These are phyloP conservation scores for Cydia pomonella DNA, from an alignment of 1,140 invertebrate genomes.

Conservation along the genomic window DNA sequence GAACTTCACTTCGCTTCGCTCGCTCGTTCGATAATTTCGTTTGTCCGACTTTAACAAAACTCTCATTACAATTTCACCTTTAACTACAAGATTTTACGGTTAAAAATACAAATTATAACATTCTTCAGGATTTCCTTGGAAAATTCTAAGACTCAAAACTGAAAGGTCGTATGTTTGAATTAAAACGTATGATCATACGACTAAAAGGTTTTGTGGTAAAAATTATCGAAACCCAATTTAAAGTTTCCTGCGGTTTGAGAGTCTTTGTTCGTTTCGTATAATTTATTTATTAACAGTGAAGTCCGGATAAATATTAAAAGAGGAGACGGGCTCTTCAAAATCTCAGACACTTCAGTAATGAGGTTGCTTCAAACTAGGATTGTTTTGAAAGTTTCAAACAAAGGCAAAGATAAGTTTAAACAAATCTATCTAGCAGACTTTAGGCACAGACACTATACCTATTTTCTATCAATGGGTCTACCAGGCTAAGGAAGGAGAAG, in stretches of 20 bases:
- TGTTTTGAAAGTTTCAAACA: not conserved
- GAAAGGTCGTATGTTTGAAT: not conserved
- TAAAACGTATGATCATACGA: not conserved
- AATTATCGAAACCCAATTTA: slow-evolving; percentile 38
- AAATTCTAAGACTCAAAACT: not conserved
- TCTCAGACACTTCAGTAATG: not conserved
- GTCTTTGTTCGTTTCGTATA: slow-evolving; percentile 28
- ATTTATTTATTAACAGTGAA: slow-evolving; percentile 19
- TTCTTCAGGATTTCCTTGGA: not conserved
- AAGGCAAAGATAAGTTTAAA: too few species aligned
- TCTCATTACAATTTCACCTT: not conserved
- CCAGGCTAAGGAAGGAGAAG: too few species aligned
- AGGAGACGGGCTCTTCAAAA: not conserved
- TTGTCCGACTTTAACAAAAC: not conserved
- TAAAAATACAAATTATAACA: not conserved
- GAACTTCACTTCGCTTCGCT: too few species aligned
- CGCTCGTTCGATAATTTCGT: too few species aligned
- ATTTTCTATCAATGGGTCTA: too few species aligned
- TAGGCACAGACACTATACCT: too few species aligned
- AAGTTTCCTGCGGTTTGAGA: slow-evolving; percentile 23
- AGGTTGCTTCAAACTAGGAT: not conserved
- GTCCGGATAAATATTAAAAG: not conserved
- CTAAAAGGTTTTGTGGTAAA: not conserved
- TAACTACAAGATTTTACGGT: not conserved
- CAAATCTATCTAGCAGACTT: too few species aligned